Evolutionary conservation across 2,888 invertebrate species (phyloP), one percentile per base, ranked within the genome.

Genomic region (Leucophora obtusa): DNA sequence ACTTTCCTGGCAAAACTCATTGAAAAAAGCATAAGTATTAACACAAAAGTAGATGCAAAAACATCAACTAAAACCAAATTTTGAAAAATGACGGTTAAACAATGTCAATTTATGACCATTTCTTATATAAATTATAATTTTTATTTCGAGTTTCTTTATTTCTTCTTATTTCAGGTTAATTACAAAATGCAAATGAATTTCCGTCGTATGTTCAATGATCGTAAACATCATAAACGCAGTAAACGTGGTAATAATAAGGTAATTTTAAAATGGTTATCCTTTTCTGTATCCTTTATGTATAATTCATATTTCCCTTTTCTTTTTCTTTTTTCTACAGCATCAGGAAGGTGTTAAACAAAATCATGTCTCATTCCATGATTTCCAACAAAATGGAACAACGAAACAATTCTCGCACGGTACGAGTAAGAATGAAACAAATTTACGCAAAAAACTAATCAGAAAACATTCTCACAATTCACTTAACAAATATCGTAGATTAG

Each of bases 161-260:
- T 56, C 70, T 18, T 66, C 9, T 68, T 35, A 70, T 87, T 88
- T 24, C 63, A 90, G 90, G 93, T 94, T 81, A 96, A 96, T 92
- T 96, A 97, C 91, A 95, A 95, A 90, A 95, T 96, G 91, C 96
- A 96, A 90, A 95, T 96, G 94, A 97, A 97, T 88, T 96, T 96
- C 88, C 92, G 97, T 72, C 93, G 96, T 59, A 92, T 97, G 90
- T 95, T 97, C 71, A 96, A 96, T 82, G 96, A 96, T 89, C 94
- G 95, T 86, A 95, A 95, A 87, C 94, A 96, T 89, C 96, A 96
- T 86, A 95, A 96, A 86, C 94, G 96, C 85, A 96, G 96, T 91
- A 96, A 96, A 92, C 95, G 95, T 87, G 89, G 88, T 75, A 91
- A 94, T 86, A 93, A 94, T 89, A 96, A 96, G 93, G 96, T 95